Evolutionary conservation across 2,113 vertebrate genomes (phyloP).

Genomic region (Hystrix brachyura): DNA sequence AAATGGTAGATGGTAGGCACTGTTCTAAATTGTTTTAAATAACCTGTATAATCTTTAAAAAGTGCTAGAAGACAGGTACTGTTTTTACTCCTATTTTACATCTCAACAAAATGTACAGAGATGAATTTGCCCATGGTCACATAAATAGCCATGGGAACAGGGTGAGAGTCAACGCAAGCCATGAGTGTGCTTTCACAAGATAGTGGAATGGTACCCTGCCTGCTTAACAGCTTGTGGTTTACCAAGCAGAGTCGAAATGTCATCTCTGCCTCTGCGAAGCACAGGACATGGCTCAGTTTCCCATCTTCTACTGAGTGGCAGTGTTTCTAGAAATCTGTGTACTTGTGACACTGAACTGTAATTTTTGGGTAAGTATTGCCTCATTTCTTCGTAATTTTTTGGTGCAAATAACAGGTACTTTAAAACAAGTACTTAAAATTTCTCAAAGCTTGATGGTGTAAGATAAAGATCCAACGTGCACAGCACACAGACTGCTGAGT

Average conservation of each 20-base stretch:
- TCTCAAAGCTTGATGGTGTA: neutral
- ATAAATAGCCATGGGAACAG: neutral
- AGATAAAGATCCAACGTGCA: neutral
- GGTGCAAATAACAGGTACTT: neutral
- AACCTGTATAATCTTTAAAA: conserved; percentile 36
- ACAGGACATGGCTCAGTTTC: neutral
- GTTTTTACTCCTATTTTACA: neutral
- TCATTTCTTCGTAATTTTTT: neutral
- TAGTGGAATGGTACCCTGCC: accelerated
- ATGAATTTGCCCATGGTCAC: neutral
- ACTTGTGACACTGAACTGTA: neutral
- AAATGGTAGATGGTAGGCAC: neutral
- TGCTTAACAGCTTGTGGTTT: neutral
- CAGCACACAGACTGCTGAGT: neutral
- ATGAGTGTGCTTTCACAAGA: neutral
- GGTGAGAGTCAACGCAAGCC: neutral
- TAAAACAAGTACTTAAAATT: neutral
- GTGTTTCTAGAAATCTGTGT: neutral
- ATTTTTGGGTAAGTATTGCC: neutral
- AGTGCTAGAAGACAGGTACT: neutral
- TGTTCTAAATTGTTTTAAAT: conserved; percentile 26
- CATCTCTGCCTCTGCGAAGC: neutral
- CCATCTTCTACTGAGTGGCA: neutral
- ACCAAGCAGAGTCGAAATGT: neutral
- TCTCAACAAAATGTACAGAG: conserved; percentile 18